Evolutionary conservation across 2,113 vertebrate species (phyloP).

Genomic region (Barnardius zonarius): DNA sequence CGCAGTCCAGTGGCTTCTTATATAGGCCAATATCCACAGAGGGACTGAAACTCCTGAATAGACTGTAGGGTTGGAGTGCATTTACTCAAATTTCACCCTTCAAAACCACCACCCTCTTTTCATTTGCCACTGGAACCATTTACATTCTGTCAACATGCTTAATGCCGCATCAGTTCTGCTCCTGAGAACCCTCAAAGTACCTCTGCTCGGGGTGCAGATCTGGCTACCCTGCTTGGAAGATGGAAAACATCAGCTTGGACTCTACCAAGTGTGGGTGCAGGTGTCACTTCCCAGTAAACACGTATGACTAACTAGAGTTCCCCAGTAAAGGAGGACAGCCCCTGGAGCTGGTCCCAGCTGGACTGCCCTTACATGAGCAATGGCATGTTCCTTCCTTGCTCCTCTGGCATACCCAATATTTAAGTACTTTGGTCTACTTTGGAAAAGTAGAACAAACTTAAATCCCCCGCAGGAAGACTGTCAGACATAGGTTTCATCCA

Average conservation of each 20-base stretch:
- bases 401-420: not conserved
- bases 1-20: not conserved
- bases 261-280: not conserved
- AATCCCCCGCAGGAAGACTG: not conserved
- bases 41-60: slow-evolving; percentile 22
- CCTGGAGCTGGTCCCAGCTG: not conserved
- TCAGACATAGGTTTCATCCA: not conserved
- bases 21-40: slow-evolving; percentile 49
- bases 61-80: not conserved
- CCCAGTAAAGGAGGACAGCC: not conserved
- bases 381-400: not conserved
- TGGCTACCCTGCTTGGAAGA: not conserved
- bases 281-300: not conserved
- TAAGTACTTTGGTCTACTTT: not conserved
- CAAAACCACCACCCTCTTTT: not conserved
- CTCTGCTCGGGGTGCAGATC: not conserved
- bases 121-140: slow-evolving; percentile 18
- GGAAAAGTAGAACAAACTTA: not conserved
- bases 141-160: not conserved
- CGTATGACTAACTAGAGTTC: not conserved
- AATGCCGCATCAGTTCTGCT: not conserved
- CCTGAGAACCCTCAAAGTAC: not conserved
- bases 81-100: slow-evolving; percentile 44
- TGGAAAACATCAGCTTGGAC: not conserved
- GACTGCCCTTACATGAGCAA: not conserved